These are phyloP conservation scores for Chelon auratus DNA, from an alignment of 2,797 vertebrate genomes.

Conservation along the genomic window DNA sequence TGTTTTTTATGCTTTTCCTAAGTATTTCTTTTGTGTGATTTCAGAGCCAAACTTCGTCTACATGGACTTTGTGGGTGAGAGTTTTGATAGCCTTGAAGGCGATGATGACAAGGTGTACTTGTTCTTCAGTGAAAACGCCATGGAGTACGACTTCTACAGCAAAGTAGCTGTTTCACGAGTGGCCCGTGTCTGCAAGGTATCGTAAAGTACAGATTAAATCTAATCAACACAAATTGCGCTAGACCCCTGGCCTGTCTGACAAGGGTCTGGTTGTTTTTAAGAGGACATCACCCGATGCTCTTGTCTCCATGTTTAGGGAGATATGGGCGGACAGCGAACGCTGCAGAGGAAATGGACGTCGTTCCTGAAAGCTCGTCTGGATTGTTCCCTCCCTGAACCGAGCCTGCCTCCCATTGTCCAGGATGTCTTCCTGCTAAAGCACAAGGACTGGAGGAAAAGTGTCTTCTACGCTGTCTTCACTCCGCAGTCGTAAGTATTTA, in stretches of 20 bases:
- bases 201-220: background rate
- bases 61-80: constrained; percentile 86
- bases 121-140: constrained; percentile 88
- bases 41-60: constrained; percentile 87
- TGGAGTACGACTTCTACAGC: constrained; percentile 88
- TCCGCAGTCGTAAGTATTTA: constrained; percentile 81
- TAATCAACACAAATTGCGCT: background rate
- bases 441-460: constrained; percentile 81
- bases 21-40: constrained; percentile 32
- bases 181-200: constrained; percentile 88
- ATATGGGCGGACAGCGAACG: constrained; percentile 83
- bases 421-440: constrained; percentile 86
- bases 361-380: constrained; percentile 86
- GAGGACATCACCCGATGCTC: constrained; percentile 7
- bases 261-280: constrained; percentile 12
- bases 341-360: constrained; percentile 87
- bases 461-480: constrained; percentile 86
- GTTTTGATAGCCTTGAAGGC: constrained; percentile 71
- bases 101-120: constrained; percentile 88
- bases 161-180: constrained; percentile 86
- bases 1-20: background rate
- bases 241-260: background rate
- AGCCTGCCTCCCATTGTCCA: constrained; percentile 86
- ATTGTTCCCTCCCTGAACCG: constrained; percentile 82
- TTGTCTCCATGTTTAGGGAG: constrained; percentile 76